These are phyloP conservation scores for Temnopleurus reevesii DNA, from an alignment of 53 echinoderm and acorn worm genomes.

Conservation along the genomic window DNA sequence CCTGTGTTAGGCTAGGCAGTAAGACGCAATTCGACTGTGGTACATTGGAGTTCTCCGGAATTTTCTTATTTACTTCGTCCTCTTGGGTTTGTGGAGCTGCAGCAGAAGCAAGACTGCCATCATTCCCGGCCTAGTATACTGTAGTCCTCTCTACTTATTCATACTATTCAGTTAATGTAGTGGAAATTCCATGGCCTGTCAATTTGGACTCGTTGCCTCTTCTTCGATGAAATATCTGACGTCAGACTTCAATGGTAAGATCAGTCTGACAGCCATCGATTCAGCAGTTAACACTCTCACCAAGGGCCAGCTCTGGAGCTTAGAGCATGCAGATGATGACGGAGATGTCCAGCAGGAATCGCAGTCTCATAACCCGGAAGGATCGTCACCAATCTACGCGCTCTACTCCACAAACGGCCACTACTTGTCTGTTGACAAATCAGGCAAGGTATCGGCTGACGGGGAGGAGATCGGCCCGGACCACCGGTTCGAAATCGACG, in stretches of 20 bases:
- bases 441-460: constrained; percentile 42
- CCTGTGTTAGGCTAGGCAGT: no score
- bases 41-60: no score
- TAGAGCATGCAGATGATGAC: not conserved
- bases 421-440: constrained; percentile 39
- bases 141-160: no score
- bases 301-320: constrained; percentile 31
- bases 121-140: no score
- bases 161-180: no score
- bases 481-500: constrained; percentile 32
- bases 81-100: no score
- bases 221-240: constrained; percentile 39
- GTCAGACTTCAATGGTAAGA: constrained; percentile 40
- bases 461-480: constrained; percentile 8
- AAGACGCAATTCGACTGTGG: no score
- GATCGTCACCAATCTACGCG: not conserved
- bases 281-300: not conserved
- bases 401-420: constrained; percentile 50
- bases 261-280: constrained; percentile 22
- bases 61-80: no score
- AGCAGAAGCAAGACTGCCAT: no score
- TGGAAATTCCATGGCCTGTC: not conserved
- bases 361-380: no score
- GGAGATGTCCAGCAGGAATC: not conserved
- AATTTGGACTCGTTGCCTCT: not conserved